Conservation (phyloP, 1,140 invertebrate genomes). For the Ylistrum balloti region DNA sequence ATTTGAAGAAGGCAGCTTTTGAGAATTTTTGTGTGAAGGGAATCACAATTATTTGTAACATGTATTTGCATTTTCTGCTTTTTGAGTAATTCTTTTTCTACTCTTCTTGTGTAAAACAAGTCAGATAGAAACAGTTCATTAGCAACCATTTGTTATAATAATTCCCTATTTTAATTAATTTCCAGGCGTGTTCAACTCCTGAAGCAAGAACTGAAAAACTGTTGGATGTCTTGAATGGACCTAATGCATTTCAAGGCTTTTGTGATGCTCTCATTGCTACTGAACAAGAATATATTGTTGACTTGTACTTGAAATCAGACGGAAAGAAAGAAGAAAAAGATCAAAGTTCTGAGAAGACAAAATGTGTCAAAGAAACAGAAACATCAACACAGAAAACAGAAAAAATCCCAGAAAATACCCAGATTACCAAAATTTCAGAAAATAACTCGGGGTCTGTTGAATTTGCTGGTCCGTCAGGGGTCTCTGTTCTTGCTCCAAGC, state of each 20-base stretch:
- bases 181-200: constrained; percentile 63
- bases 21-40: too few relatives aligned
- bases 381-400: not conserved
- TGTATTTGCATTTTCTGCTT: too few relatives aligned
- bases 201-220: constrained; percentile 70
- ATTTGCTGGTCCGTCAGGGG: not conserved
- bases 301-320: constrained; percentile 60
- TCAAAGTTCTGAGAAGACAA: not conserved
- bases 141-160: too few relatives aligned
- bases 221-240: constrained; percentile 69
- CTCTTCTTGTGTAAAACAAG: too few relatives aligned
- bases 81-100: too few relatives aligned
- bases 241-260: constrained; percentile 73
- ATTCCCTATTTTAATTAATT: constrained; percentile 64
- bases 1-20: too few relatives aligned
- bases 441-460: not conserved
- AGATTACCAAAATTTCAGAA: not conserved
- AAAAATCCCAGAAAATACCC: not conserved
- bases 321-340: constrained; percentile 31
- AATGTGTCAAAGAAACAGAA: constrained; percentile 42
- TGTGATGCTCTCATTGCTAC: constrained; percentile 75
- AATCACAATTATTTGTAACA: too few relatives aligned
- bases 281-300: constrained; percentile 73
- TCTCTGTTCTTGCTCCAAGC: not conserved
- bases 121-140: too few relatives aligned